Conservation (phyloP, 2,797 vertebrate genomes). For the Acipenser ruthenus region DNA sequence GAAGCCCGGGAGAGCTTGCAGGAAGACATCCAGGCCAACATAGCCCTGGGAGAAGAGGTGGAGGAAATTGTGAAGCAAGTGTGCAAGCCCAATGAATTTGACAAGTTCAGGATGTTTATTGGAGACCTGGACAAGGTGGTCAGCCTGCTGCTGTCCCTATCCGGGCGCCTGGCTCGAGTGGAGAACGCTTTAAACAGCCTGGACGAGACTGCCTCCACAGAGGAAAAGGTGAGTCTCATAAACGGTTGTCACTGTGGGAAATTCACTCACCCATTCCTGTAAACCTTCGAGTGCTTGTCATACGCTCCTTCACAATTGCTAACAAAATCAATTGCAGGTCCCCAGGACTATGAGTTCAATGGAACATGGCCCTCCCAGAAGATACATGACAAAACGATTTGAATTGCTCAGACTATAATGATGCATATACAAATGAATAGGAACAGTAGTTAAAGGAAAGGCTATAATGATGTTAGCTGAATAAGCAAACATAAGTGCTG, state of each 20-base stretch:
- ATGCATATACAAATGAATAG: no score
- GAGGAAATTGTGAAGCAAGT: constrained; percentile 73
- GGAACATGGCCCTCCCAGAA: no score
- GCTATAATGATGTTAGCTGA: no score
- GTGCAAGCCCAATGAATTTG: constrained; percentile 83
- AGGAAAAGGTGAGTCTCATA: constrained; percentile 66
- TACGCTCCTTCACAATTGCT: no score
- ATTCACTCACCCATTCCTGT: background rate
- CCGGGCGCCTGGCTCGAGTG: constrained; percentile 80
- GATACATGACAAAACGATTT: no score
- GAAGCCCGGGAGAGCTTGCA: constrained; percentile 78
- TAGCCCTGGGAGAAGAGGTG: constrained; percentile 75
- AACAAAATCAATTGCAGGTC: no score
- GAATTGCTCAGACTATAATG: no score
- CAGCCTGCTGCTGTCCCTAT: constrained; percentile 84
- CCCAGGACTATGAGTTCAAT: no score
- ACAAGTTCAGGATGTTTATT: constrained; percentile 90
- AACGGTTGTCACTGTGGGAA: background rate
- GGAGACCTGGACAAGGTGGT: constrained; percentile 94
- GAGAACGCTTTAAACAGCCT: constrained; percentile 86
- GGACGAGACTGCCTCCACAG: constrained; percentile 62
- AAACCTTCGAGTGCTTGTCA: no score
- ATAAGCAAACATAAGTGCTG: no score
- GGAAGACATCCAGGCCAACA: constrained; percentile 85
- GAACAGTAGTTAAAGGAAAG: no score